Conservation (phyloP, 1,140 invertebrate genomes). For the Nebria ingens region DNA sequence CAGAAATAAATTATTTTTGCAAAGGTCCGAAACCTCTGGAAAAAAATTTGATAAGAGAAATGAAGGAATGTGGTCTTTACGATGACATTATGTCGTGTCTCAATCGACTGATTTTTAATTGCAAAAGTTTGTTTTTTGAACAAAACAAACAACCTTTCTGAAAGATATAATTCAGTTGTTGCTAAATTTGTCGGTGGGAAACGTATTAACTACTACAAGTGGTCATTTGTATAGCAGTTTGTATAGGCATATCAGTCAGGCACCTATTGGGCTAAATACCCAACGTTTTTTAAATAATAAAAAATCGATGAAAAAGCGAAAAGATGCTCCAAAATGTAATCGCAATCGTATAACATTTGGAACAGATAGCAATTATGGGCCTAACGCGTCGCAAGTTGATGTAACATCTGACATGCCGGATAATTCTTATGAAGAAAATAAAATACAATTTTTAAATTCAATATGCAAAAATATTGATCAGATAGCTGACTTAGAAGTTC, state of each 20-base stretch:
- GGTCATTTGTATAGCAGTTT: constrained; percentile 2
- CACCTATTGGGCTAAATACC: not conserved
- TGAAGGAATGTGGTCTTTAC: constrained; percentile 17
- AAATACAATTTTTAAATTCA: not conserved
- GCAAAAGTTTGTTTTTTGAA: constrained; percentile 27
- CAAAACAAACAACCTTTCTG: constrained; percentile 33
- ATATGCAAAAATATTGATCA: not conserved
- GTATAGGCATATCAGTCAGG: too few species aligned
- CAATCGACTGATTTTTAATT: constrained; percentile 14
- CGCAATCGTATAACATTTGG: not conserved
- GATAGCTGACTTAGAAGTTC: not conserved
- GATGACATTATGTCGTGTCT: constrained; percentile 11
- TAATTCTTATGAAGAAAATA: not conserved
- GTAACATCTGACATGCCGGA: not conserved
- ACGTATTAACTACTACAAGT: constrained; percentile 25
- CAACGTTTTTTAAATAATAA: not conserved
- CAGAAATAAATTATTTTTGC: constrained; percentile 20
- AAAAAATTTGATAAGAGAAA: constrained; percentile 20
- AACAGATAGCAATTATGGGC: not conserved
- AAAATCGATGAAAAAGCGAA: constrained; percentile 3
- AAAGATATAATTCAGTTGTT: constrained; percentile 30
- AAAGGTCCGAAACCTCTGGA: constrained; percentile 15
- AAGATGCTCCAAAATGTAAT: not conserved
- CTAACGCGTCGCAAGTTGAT: not conserved
- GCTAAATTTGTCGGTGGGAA: constrained; percentile 32